Percentiles rank a stretch among this genome's conserved stretches.
Evolutionary conservation across 2,113 vertebrate genomes (phyloP).

Genomic region (Oncorhynchus nerka): DNA sequence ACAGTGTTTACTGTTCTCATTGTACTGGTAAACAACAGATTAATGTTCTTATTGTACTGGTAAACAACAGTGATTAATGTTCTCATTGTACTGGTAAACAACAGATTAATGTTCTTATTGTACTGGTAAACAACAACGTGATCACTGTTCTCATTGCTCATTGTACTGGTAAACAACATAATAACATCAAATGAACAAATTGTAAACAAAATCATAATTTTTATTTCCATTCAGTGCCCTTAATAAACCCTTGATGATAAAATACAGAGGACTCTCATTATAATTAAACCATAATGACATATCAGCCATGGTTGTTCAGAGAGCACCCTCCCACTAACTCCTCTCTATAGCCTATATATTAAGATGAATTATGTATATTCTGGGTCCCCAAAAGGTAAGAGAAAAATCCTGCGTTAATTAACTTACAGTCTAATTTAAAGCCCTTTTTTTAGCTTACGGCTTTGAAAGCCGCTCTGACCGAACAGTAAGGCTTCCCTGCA

Average conservation of each 20-base stretch:
- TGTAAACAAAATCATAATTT: background rate
- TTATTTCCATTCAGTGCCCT: background rate
- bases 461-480: constrained; percentile 53
- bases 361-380: constrained; percentile 12
- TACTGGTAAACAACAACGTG: no score
- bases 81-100: no score
- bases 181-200: constrained; percentile 12
- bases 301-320: background rate
- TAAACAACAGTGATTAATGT: no score
- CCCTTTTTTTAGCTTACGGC: constrained; percentile 34
- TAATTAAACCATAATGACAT: background rate
- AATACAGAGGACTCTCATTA: background rate
- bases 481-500: constrained; percentile 15
- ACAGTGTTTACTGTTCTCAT: no score
- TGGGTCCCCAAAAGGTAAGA: constrained; percentile 26
- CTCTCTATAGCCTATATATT: background rate
- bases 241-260: background rate
- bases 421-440: constrained; percentile 32
- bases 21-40: no score
- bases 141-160: no score
- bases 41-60: no score
- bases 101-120: no score
- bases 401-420: constrained; percentile 38
- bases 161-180: no score
- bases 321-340: background rate